Conservation (phyloP, 2,888 invertebrate species). For the Drosophila lutescens region DNA sequence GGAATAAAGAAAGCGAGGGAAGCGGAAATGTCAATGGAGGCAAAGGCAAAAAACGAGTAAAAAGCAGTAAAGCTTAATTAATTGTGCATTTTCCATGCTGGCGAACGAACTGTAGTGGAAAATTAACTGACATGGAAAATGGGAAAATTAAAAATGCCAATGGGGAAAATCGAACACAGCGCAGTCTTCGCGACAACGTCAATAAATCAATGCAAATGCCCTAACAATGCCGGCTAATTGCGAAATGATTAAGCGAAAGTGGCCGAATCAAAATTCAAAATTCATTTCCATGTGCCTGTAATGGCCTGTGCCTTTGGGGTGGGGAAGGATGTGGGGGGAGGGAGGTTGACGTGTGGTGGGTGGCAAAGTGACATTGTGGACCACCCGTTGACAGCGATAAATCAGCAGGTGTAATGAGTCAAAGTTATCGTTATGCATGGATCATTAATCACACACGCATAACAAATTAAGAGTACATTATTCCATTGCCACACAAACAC, state of each 20-base stretch:
- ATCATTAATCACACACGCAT: conserved; percentile 75
- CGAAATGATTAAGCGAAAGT: conserved; percentile 65
- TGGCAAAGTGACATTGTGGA: conserved; percentile 32
- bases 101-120: conserved; percentile 35
- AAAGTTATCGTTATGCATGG: conserved; percentile 62
- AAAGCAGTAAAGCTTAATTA: conserved; percentile 57
- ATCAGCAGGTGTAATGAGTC: conserved; percentile 77
- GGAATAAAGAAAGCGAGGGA: conserved; percentile 14
- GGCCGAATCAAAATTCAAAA: conserved; percentile 53
- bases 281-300: conserved; percentile 22
- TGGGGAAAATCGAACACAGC: conserved; percentile 5
- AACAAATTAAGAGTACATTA: conserved; percentile 78
- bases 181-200: conserved; percentile 31
- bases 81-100: conserved; percentile 48
- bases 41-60: neutral
- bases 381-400: conserved; percentile 72
- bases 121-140: conserved; percentile 13
- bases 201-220: conserved; percentile 33
- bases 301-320: neutral
- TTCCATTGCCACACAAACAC: conserved; percentile 58
- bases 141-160: conserved; percentile 26
- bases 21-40: conserved; percentile 9
- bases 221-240: conserved; percentile 59
- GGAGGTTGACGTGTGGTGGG: neutral
- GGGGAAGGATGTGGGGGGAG: too few species aligned